These are phyloP conservation scores for Ophion costatus DNA, from an alignment of 2,888 invertebrate species.

Conservation along the genomic window DNA sequence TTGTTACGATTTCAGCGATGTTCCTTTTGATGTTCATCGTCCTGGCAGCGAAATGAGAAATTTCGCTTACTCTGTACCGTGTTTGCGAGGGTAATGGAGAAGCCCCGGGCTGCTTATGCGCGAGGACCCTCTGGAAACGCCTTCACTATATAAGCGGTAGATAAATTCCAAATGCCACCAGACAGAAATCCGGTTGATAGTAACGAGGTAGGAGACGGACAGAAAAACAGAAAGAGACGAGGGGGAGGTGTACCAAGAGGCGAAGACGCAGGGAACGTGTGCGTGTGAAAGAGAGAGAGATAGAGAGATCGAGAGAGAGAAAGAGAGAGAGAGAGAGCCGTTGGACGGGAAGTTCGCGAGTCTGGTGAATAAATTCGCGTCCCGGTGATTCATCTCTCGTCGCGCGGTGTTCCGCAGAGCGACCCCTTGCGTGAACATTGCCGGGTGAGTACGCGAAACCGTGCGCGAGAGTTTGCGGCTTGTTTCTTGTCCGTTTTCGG, in stretches of 20 bases:
- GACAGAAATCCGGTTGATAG: slow-evolving; percentile 61
- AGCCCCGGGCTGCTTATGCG: slow-evolving; percentile 24
- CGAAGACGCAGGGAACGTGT: slow-evolving; percentile 2
- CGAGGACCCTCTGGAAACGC: slow-evolving; percentile 12
- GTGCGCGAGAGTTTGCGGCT: slow-evolving; percentile 51
- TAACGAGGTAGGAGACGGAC: slow-evolving; percentile 40
- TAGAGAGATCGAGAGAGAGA: background rate
- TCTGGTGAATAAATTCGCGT: slow-evolving; percentile 66
- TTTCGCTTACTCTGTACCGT: slow-evolving; percentile 14
- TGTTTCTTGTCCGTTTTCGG: slow-evolving; percentile 50
- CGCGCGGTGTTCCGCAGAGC: slow-evolving; percentile 56
- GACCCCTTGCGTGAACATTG: slow-evolving; percentile 32
- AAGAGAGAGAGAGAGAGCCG: slow-evolving; percentile 37
- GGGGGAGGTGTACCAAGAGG: slow-evolving; percentile 26
- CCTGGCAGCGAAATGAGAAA: slow-evolving; percentile 31
- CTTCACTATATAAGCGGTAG: slow-evolving; percentile 44
- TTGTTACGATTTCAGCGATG: background rate
- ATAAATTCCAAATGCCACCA: slow-evolving; percentile 57
- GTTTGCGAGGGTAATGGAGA: slow-evolving; percentile 22
- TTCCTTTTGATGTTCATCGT: background rate
- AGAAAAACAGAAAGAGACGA: slow-evolving; percentile 26
- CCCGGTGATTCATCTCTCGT: slow-evolving; percentile 62
- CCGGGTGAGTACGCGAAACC: slow-evolving; percentile 32
- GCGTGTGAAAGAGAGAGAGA: slow-evolving; percentile 26
- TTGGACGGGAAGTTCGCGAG: slow-evolving; percentile 58